These are phyloP conservation scores for Limnephilus marmoratus DNA, from an alignment of 2,888 invertebrate species.

Conservation along the genomic window DNA sequence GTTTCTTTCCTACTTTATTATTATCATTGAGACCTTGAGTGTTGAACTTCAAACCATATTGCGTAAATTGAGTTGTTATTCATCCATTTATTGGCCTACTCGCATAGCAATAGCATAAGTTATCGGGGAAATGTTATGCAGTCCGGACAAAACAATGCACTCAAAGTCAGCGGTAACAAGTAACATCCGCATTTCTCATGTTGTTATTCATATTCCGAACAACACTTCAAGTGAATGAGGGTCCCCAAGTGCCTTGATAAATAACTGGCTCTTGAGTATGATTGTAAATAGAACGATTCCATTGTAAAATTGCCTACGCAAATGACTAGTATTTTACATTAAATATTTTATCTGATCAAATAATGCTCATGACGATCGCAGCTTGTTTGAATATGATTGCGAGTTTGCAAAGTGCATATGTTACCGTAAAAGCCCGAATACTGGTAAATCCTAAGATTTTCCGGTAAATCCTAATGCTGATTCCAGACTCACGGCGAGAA, in stretches of 20 bases:
- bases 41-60: neutral
- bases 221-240: neutral
- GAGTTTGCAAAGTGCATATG: neutral
- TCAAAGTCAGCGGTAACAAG: neutral
- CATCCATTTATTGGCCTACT: neutral
- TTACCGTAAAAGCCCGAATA: too few species aligned
- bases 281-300: neutral
- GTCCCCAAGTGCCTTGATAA: neutral
- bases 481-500: too few species aligned
- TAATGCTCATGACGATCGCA: neutral
- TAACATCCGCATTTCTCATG: neutral
- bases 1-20: too few species aligned
- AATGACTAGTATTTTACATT: neutral
- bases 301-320: neutral
- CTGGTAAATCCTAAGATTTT: too few species aligned
- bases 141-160: neutral
- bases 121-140: neutral
- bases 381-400: neutral
- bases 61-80: neutral
- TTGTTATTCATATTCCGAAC: neutral
- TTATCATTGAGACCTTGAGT: neutral
- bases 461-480: too few species aligned
- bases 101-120: neutral
- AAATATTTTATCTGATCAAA: neutral
- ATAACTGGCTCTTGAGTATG: neutral